Evolutionary conservation across 2,888 invertebrate species (phyloP).

Genomic region (Abrostola tripartita): DNA sequence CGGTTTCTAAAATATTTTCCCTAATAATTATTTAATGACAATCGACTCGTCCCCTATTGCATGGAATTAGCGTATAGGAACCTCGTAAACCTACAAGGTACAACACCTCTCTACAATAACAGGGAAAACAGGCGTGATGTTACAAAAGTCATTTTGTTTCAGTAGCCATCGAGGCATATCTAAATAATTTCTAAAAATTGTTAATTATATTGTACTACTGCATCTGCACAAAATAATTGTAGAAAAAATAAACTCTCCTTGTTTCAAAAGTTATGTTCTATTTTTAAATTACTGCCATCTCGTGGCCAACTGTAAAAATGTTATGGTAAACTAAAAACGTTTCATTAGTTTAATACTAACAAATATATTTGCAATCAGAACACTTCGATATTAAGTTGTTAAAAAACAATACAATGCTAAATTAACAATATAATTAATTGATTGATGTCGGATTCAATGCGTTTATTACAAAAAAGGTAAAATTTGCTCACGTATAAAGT

Average conservation of each 20-base stretch:
- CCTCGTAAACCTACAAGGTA: too few species aligned
- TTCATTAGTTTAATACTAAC: conserved; percentile 21
- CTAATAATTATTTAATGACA: too few species aligned
- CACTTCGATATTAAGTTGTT: neutral
- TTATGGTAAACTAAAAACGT: conserved; percentile 8
- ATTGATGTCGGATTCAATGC: neutral
- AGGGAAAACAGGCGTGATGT: too few species aligned
- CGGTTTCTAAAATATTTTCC: too few species aligned
- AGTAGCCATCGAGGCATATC: too few species aligned
- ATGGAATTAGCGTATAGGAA: too few species aligned
- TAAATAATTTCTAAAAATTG: too few species aligned
- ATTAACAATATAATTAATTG: neutral
- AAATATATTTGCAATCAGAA: neutral
- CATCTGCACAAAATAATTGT: too few species aligned
- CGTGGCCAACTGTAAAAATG: neutral
- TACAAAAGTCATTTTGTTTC: too few species aligned
- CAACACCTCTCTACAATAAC: too few species aligned
- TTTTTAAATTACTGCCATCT: conserved; percentile 33
- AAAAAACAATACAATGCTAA: neutral
- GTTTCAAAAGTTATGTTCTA: neutral
- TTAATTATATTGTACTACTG: too few species aligned
- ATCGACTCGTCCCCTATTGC: too few species aligned
- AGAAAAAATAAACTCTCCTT: neutral
- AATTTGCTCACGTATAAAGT: conserved; percentile 21
- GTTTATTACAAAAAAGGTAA: neutral